These are phyloP conservation scores for Eulemur albifrons DNA, from an alignment of 2,797 vertebrate species.

Conservation along the genomic window DNA sequence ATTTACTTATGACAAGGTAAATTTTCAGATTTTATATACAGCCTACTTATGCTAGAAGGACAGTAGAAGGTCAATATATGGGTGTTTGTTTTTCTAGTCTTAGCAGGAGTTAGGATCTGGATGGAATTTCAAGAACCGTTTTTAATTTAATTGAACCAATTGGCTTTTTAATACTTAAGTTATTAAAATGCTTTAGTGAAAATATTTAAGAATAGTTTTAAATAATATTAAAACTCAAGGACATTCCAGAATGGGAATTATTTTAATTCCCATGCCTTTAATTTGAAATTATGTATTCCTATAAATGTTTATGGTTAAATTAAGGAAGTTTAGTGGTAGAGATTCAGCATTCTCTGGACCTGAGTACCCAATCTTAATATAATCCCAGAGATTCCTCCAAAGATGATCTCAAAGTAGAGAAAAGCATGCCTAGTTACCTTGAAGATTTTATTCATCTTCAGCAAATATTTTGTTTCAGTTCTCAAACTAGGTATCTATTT, in stretches of 20 bases:
- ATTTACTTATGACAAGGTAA: neutral
- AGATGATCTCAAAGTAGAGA: neutral
- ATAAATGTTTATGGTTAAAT: neutral
- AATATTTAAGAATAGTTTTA: neutral
- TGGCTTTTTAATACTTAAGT: neutral
- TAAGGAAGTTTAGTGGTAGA: neutral
- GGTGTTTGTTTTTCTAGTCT: neutral
- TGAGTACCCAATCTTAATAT: neutral
- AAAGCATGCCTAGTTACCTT: neutral
- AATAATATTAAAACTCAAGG: neutral
- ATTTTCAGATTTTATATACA: neutral
- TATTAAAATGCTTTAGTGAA: conserved; percentile 1
- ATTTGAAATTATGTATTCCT: neutral
- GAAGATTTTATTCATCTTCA: neutral
- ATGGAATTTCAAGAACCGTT: neutral
- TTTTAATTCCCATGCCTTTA: neutral
- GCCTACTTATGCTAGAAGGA: neutral
- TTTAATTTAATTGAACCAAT: neutral
- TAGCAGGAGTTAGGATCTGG: neutral
- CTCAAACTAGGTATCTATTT: neutral
- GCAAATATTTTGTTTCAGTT: neutral
- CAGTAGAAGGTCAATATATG: neutral
- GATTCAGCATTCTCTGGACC: neutral
- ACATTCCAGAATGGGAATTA: neutral
- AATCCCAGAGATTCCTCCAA: neutral